Evolutionary conservation across 53 echinoderm and acorn worm species (phyloP).

Genomic region (Temnopleurus reevesii): DNA sequence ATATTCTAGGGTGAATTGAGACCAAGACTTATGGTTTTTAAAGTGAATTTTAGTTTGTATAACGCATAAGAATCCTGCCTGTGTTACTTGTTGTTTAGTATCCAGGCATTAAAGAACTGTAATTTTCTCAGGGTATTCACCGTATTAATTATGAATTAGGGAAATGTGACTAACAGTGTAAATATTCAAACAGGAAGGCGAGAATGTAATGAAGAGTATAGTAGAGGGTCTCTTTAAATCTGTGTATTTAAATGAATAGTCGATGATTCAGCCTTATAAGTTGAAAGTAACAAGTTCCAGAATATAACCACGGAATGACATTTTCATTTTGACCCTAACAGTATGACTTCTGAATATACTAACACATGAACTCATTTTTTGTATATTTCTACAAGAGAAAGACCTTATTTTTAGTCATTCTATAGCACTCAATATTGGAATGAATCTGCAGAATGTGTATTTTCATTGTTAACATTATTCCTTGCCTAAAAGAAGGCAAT

Average conservation of each 20-base stretch:
- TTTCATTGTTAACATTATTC: not conserved
- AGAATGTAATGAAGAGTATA: not conserved
- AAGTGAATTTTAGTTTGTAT: too few species aligned
- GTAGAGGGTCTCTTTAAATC: not conserved
- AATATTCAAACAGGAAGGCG: not conserved
- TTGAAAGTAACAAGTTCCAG: not conserved
- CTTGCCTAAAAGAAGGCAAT: not conserved
- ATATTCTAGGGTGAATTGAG: not conserved
- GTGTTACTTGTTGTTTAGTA: too few species aligned
- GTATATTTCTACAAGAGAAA: not conserved
- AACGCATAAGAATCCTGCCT: too few species aligned
- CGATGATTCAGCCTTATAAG: not conserved
- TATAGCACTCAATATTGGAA: not conserved
- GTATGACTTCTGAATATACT: not conserved
- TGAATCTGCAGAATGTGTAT: not conserved
- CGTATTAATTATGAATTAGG: not conserved
- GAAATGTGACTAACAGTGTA: not conserved
- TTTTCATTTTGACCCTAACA: not conserved
- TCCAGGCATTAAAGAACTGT: not conserved
- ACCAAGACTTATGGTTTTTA: not conserved
- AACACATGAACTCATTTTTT: not conserved
- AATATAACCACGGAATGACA: not conserved
- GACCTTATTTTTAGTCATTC: not conserved
- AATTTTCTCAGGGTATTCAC: conserved; percentile 16
- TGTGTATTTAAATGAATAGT: not conserved